These are phyloP conservation scores for Crossaster papposus DNA, from an alignment of 53 echinoderm and acorn worm species.

Conservation along the genomic window DNA sequence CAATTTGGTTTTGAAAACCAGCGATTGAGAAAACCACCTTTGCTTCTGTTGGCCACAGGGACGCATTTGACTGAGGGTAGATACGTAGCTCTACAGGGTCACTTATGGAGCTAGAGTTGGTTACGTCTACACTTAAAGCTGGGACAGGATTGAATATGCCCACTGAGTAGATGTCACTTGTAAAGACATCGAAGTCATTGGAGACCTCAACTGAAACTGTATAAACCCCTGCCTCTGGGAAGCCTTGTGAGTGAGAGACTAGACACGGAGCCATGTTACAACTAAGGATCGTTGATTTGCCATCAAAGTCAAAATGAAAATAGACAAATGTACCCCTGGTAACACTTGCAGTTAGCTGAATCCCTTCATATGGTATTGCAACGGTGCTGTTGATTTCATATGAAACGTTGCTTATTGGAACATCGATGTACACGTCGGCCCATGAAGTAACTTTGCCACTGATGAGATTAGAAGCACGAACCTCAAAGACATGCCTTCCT, in stretches of 20 bases:
- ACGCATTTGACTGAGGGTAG: slow-evolving; percentile 4
- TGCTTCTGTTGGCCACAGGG: slow-evolving; percentile 54
- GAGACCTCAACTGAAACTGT: slow-evolving; percentile 41
- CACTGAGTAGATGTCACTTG: slow-evolving; percentile 22
- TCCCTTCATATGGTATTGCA: background rate
- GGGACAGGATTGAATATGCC: slow-evolving; percentile 39
- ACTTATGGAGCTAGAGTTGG: slow-evolving; percentile 35
- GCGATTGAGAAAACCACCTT: slow-evolving; percentile 12
- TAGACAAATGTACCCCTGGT: slow-evolving; percentile 28
- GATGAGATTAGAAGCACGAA: slow-evolving; percentile 52
- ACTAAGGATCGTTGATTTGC: background rate
- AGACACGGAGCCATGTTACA: slow-evolving; percentile 51
- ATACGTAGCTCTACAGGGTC: slow-evolving; percentile 7
- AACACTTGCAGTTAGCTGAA: slow-evolving; percentile 49
- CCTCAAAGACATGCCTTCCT: slow-evolving; percentile 50
- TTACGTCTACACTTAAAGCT: slow-evolving; percentile 6
- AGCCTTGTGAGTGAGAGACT: background rate
- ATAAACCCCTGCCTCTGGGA: slow-evolving; percentile 22
- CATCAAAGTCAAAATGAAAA: slow-evolving; percentile 34
- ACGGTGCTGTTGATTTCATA: slow-evolving; percentile 23
- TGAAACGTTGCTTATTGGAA: slow-evolving; percentile 18
- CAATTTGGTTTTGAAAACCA: slow-evolving; percentile 3
- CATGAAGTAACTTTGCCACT: slow-evolving; percentile 30
- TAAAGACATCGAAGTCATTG: slow-evolving; percentile 32
- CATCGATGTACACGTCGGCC: slow-evolving; percentile 43